Evolutionary conservation across 2,888 invertebrate species (phyloP).

Genomic region (Tortrix viridana): DNA sequence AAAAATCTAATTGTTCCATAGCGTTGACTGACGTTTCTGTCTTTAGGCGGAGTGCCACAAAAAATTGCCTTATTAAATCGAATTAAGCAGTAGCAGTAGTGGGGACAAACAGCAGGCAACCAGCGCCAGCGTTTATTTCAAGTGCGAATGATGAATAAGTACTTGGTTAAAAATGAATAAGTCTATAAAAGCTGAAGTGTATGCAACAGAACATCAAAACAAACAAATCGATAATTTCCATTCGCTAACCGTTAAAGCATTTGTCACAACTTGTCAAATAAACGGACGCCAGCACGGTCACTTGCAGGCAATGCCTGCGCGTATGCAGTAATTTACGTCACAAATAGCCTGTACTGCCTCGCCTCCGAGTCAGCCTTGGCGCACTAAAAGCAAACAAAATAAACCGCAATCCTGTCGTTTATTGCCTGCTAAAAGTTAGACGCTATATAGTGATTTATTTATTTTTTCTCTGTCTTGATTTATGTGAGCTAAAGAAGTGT

Average conservation of each 20-base stretch:
- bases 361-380: conserved; percentile 32
- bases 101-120: not conserved
- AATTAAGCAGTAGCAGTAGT: conserved; percentile 2
- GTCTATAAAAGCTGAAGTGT: too few species aligned
- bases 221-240: not conserved
- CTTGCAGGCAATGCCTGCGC: conserved; percentile 7
- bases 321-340: conserved; percentile 20
- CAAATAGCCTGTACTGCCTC: conserved; percentile 7
- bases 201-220: too few species aligned
- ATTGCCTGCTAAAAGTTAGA: conserved; percentile 56
- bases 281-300: conserved; percentile 13
- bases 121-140: too few species aligned
- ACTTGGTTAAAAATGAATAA: too few species aligned
- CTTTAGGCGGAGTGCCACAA: conserved; percentile 35
- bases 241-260: not conserved
- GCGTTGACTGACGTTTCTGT: conserved; percentile 47
- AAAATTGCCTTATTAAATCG: conserved; percentile 17
- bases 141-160: too few species aligned
- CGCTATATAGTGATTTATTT: conserved; percentile 57
- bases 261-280: conserved; percentile 9
- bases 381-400: conserved; percentile 49
- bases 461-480: conserved; percentile 62
- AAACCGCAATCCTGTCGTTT: conserved; percentile 51
- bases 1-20: conserved; percentile 45
- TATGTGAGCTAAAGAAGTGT: conserved; percentile 64